Evolutionary conservation across 2,797 vertebrate genomes (phyloP).

Genomic region (Oceanodroma leucorhoa): DNA sequence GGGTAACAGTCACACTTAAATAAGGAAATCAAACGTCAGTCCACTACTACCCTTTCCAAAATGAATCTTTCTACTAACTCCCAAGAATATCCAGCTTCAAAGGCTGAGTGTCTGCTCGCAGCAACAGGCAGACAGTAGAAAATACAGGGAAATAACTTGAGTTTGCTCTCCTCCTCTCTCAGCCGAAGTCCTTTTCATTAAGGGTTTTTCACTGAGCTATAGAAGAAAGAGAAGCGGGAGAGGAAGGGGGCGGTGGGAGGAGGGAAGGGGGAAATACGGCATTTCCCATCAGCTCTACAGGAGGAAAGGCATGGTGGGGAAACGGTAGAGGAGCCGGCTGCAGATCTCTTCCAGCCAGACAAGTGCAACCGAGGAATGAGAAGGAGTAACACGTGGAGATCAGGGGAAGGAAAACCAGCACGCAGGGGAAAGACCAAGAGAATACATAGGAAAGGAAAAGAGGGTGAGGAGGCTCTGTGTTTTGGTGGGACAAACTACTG

Average conservation of each 20-base stretch:
- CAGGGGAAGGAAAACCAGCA: background rate
- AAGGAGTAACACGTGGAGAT: background rate
- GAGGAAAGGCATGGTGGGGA: background rate
- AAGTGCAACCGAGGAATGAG: background rate
- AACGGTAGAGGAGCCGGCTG: background rate
- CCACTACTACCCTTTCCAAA: constrained; percentile 3
- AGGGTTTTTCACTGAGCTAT: background rate
- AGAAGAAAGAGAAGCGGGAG: background rate
- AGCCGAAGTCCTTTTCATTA: background rate
- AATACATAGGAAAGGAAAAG: background rate
- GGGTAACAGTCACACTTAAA: constrained; percentile 26
- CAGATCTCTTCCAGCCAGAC: background rate
- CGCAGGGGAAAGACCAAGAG: background rate
- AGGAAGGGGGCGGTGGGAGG: background rate
- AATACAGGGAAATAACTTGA: background rate
- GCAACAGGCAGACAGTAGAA: background rate
- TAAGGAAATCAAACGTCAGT: constrained; percentile 35
- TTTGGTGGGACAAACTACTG: background rate
- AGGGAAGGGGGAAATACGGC: background rate
- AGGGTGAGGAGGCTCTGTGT: background rate
- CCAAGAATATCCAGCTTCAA: background rate
- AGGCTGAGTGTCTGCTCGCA: background rate
- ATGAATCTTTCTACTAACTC: background rate
- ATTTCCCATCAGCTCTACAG: background rate
- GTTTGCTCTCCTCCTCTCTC: background rate